phyloP scores from a whole-genome alignment of 2,797 vertebrate species.

The Acipenser ruthenus region DNA sequence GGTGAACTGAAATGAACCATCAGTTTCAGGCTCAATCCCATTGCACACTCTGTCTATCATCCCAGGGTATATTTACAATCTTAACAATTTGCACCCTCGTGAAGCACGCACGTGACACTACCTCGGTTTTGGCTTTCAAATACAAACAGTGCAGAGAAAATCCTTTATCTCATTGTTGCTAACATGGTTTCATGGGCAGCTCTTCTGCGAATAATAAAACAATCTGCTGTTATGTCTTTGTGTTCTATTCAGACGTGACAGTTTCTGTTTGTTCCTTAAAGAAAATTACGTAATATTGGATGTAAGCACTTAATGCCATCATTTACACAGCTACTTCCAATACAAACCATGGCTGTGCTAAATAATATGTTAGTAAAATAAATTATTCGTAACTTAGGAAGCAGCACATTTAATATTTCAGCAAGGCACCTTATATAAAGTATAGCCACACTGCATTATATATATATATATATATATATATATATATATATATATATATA shows the following conservation, averaged over 20 bases:
- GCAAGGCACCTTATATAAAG: no score
- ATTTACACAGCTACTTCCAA: neutral
- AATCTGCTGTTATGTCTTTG: conserved; percentile 1
- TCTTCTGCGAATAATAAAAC: neutral
- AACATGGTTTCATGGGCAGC: conserved; percentile 1
- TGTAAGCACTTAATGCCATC: neutral
- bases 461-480: no score
- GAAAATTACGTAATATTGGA: neutral
- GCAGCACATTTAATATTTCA: no score
- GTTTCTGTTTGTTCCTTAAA: neutral
- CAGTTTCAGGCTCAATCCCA: conserved; percentile 46
- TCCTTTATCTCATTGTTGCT: neutral
- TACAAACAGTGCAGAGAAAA: neutral
- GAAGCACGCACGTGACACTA: neutral
- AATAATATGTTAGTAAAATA: no score
- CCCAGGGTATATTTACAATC: conserved; percentile 58
- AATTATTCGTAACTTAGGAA: no score
- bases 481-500: no score
- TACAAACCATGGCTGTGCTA: neutral
- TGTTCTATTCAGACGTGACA: neutral
- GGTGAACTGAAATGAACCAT: conserved; percentile 61
- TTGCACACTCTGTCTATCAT: conserved; percentile 53
- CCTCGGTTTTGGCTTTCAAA: neutral
- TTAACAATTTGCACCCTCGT: conserved; percentile 41
- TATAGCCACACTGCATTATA: no score